Evolutionary conservation across 2,113 vertebrate species (phyloP), one percentile per base, ranked within the genome.

Genomic region (Sorex fumeus): DNA sequence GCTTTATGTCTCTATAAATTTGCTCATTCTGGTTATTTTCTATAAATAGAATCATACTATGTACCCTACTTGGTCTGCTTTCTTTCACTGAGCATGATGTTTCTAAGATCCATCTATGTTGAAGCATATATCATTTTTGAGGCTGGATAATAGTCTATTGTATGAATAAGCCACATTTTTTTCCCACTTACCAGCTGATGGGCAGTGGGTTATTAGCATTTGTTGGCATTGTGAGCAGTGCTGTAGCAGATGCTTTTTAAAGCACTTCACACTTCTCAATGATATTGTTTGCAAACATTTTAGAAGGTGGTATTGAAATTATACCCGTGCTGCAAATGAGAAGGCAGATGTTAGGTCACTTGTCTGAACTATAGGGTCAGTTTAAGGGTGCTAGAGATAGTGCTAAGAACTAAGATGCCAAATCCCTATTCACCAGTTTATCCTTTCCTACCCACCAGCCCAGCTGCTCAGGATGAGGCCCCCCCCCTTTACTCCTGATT

Each of bases 401-500:
- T 36, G 12, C 28, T 80, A 32, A 77, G 50, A 67, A 0, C 74
- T 69, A 30, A 60, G 18, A 60, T 60, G 19, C 6, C 57, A 28
- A n/a, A 36, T 57, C 40, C n/a, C 53, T 19, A 0, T 74, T 67
- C 28, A 28, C 36, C 34, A 25, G 10, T 4, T 23, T 5, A 32
- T 75, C 67, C 5, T 1, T 8, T 2, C 6, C 2, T 85, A 12
- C 16, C 0, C 13, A 8, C 5, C 6, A 28, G 27, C 79, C 64
- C 32, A 43, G 13, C n/a, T 87, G 23, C 78, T 3, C 5, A 69
- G 36, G 30, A 13, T 19, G 50, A 6, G 13, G 23, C 4, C 0
- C 0, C 0, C 45, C 2, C 1, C 8, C n/a, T n/a, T 15, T 1
- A 0, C 21, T 32, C 36, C 75, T 85, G 8, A 8, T 8, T 74